A percentile compares a stretch with the other conserved stretches of the same genome.
phyloP scores from a whole-genome alignment of 2,888 invertebrate species.

The Girardia tigrina region DNA sequence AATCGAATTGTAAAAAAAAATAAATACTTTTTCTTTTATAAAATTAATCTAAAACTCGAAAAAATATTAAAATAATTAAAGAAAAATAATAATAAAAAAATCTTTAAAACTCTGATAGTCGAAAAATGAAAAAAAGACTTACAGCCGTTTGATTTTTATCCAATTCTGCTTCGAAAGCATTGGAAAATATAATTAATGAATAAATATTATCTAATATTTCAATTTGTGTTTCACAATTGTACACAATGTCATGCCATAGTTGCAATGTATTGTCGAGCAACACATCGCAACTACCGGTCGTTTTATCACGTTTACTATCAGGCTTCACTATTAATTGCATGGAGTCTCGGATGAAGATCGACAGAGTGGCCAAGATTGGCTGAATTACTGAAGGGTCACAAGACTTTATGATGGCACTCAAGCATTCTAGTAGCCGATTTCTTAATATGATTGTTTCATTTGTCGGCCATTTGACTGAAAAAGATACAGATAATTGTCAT shows the following conservation, averaged over 20 bases:
- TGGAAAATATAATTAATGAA: background rate
- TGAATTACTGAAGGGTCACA: background rate
- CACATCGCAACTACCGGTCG: background rate
- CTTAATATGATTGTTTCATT: background rate
- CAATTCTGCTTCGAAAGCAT: background rate
- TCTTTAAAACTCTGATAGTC: too few relatives aligned
- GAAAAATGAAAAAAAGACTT: background rate
- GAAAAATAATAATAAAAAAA: too few relatives aligned
- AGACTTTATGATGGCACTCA: background rate
- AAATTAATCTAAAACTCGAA: constrained; percentile 1
- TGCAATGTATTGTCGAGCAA: background rate
- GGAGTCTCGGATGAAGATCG: background rate
- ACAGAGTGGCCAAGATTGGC: background rate
- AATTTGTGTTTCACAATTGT: background rate
- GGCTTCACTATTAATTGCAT: background rate
- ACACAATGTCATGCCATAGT: constrained; percentile 13
- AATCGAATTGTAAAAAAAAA: background rate
- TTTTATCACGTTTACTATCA: background rate
- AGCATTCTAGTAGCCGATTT: background rate
- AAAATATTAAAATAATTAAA: background rate
- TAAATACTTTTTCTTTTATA: background rate
- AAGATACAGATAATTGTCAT: too few relatives aligned
- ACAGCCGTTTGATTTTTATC: constrained; percentile 19
- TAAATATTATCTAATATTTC: constrained; percentile 20
- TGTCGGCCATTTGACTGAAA: constrained; percentile 1